Conservation (phyloP, 2,797 vertebrate species). For the Coilia nasus region DNA sequence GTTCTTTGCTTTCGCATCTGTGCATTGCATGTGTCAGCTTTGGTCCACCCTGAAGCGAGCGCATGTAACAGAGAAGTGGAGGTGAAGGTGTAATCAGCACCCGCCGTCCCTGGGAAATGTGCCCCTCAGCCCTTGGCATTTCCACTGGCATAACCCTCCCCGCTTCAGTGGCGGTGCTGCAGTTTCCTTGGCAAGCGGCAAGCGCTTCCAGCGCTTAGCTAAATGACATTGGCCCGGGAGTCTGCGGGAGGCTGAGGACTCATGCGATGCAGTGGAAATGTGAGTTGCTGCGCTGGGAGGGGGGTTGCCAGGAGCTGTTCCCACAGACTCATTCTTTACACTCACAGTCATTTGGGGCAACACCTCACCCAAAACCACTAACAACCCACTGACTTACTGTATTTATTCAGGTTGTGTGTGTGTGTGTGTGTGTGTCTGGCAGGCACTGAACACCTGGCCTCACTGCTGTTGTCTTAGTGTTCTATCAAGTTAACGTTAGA, state of each 20-base stretch:
- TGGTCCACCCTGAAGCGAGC: background rate
- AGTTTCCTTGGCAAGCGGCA: too few species aligned
- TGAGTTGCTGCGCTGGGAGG: background rate
- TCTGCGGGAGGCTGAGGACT: background rate
- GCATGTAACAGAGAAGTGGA: background rate
- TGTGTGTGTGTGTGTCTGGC: background rate
- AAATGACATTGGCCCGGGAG: background rate
- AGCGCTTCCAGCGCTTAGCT: background rate
- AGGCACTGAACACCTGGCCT: background rate
- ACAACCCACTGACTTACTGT: background rate
- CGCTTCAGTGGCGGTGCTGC: too few species aligned
- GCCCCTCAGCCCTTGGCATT: background rate
- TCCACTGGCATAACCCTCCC: too few species aligned
- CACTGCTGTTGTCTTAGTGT: background rate
- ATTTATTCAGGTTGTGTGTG: background rate
- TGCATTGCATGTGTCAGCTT: background rate
- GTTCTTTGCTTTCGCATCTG: background rate
- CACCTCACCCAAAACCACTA: background rate
- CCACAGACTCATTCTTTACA: slow-evolving; percentile 2
- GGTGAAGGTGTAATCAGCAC: background rate
- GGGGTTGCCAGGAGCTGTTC: background rate
- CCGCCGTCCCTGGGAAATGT: background rate
- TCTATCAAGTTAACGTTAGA: background rate
- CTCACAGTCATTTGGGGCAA: background rate
- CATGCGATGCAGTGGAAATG: background rate